A percentile compares a stretch with the other conserved stretches of the same genome.
These are phyloP conservation scores for Tetramorium bicarinatum DNA, from an alignment of 2,888 invertebrate genomes.

Conservation along the genomic window DNA sequence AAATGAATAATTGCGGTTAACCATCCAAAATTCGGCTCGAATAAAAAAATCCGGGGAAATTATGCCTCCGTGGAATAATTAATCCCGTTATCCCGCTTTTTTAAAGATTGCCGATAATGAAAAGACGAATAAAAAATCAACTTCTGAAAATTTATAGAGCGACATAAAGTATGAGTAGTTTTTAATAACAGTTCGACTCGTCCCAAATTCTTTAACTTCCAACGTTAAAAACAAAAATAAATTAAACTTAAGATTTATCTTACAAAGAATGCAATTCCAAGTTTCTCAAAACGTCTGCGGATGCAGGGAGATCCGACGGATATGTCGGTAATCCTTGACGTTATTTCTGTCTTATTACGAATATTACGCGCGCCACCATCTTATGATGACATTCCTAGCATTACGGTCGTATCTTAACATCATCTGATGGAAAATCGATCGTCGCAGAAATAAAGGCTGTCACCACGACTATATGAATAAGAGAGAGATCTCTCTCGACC, in stretches of 20 bases:
- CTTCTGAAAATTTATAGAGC: not conserved
- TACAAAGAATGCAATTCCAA: not conserved
- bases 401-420: not conserved
- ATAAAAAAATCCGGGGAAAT: conserved; percentile 40
- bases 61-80: conserved; percentile 21
- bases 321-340: not conserved
- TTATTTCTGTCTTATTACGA: conserved; percentile 42
- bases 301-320: not conserved
- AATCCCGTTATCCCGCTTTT: not conserved
- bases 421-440: conserved; percentile 40
- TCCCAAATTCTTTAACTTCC: not conserved
- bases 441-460: conserved; percentile 29
- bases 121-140: not conserved
- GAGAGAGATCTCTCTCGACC: conserved; percentile 12
- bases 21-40: conserved; percentile 25
- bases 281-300: not conserved
- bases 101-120: conserved; percentile 2
- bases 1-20: conserved; percentile 36
- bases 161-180: not conserved
- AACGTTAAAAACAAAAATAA: not conserved
- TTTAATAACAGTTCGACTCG: not conserved
- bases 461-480: conserved; percentile 42
- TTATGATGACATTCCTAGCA: conserved; percentile 5
- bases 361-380: conserved; percentile 2
- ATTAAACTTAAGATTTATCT: not conserved